Conservation (phyloP, 2,113 vertebrate species). For the Illadopsis cleaveri region DNA sequence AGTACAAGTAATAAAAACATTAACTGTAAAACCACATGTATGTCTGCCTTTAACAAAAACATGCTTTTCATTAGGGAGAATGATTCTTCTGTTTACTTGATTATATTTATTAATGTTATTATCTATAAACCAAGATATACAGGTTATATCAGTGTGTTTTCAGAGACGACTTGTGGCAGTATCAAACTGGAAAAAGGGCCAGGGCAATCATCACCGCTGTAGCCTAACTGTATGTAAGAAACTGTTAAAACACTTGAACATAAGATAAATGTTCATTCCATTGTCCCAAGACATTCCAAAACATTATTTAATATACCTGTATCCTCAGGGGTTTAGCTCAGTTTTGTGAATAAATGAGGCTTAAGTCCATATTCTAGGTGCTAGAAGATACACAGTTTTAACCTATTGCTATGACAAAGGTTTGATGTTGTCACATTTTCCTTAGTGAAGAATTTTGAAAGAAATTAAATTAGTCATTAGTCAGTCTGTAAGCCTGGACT, state of each 20-base stretch:
- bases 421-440: background rate
- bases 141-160: background rate
- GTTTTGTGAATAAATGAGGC: background rate
- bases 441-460: background rate
- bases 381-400: background rate
- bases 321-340: background rate
- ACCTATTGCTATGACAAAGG: background rate
- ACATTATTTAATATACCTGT: background rate
- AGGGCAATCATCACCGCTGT: rapidly evolving
- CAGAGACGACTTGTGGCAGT: background rate
- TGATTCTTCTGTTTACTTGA: background rate
- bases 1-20: background rate
- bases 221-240: background rate
- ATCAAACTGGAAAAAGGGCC: background rate
- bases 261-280: background rate
- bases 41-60: background rate
- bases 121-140: background rate
- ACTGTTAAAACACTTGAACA: background rate
- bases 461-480: background rate
- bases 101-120: background rate
- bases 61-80: background rate
- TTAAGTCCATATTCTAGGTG: background rate
- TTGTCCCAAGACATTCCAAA: background rate
- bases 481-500: background rate
- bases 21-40: background rate